Evolutionary conservation across 2,888 invertebrate species (phyloP), one percentile per base, ranked within the genome.

Genomic region (Drosophila ezoana): DNA sequence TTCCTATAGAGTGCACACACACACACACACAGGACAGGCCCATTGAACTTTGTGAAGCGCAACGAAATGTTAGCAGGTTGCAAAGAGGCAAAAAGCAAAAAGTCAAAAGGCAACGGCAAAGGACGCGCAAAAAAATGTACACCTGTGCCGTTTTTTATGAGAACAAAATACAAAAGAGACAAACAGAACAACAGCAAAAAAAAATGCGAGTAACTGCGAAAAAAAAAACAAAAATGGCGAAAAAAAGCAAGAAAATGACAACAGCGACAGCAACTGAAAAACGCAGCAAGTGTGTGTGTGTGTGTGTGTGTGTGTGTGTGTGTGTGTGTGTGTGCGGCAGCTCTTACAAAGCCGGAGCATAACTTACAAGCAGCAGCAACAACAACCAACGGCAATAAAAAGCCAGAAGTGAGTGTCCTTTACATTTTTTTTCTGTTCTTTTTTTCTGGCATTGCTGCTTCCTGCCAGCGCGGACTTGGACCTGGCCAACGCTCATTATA

Each of bases 31-130:
- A 54, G n/a, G 57, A 43, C 49, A 59, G 65, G 79, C 84, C 87
- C 89, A 89, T 79, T 89, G 89, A 85, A 85, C 87, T 85, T 85
- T 89, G 67, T 84, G 89, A 85, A 84, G 89, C 87, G 89, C 89
- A 89, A 84, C 87, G 85, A 89, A 89, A 87, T 67, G 87, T 80
- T 85, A 65, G 81, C 89, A 77, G 70, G 56, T 77, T 76, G 61
- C n/a, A 54, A n/a, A 28, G 35, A 32, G 37, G 44, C 35, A 43
- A 41, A 41, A 51, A 63, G 57, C 58, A 51, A 61, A 63, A 70
- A 64, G 60, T 71, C 73, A 73, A 76, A 76, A 63, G 67, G 79
- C 77, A 79, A 77, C 70, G 71, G 80, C 79, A 86, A 89, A 89
- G 89, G 85, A 89, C 84, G 84, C 81, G 81, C 88, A 69, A 82